Evolutionary conservation across 1,140 invertebrate species (phyloP).

Genomic region (Drosophila yakuba): DNA sequence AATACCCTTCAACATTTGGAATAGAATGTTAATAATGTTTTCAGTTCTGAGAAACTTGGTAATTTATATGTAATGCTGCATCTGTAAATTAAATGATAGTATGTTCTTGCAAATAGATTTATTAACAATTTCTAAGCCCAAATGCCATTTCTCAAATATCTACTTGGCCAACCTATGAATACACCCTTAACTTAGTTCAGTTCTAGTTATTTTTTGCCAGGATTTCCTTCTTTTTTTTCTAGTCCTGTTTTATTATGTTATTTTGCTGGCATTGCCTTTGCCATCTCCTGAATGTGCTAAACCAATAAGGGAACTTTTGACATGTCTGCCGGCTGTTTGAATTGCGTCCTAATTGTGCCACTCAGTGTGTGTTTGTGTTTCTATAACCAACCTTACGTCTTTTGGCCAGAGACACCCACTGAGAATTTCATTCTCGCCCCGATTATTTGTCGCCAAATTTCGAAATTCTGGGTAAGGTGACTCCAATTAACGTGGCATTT

Average conservation of each 20-base stretch:
- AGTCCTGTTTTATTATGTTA: constrained; percentile 13
- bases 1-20: neutral
- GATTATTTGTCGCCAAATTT: constrained; percentile 11
- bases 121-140: no score
- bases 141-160: no score
- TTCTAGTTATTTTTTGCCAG: constrained; percentile 1
- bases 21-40: no score
- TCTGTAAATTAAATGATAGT: no score
- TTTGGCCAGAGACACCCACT: neutral
- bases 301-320: constrained; percentile 77
- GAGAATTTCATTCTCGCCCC: constrained; percentile 9
- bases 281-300: constrained; percentile 69
- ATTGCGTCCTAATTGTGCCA: constrained; percentile 62
- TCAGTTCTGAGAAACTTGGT: no score
- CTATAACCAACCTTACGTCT: constrained; percentile 1
- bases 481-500: constrained; percentile 24
- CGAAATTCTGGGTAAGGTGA: constrained; percentile 17
- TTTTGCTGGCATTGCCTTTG: constrained; percentile 40
- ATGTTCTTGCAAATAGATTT: no score
- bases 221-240: constrained; percentile 25
- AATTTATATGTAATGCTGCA: no score
- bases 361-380: constrained; percentile 34
- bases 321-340: constrained; percentile 62
- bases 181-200: neutral
- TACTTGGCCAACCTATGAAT: neutral